Base-by-base conservation (phyloP, 2,888 invertebrate genomes). In the Geophilus truncorum region DNA sequence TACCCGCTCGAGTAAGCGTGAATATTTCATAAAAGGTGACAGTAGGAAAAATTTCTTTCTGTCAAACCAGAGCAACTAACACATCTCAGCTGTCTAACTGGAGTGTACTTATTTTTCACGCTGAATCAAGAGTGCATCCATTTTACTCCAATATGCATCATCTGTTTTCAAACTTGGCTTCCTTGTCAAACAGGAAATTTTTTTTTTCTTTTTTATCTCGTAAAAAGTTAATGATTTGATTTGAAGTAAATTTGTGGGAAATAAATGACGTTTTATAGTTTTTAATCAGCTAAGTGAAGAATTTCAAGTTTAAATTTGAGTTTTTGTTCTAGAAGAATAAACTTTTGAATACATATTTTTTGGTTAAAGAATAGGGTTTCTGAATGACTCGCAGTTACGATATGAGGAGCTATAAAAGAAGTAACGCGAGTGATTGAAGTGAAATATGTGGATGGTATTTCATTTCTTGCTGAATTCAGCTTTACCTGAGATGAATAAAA, bases 391-490 rank as follows among this genome's bases (percentile, higher is more conserved):
- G n/a, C 5, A 70, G 25, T 25, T 9, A 23, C 12, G n/a, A 25
- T 25, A 28, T 28, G 70, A 70, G 28, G 18, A 28, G 25, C 4
- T 28, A 28, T 70, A 70, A 70, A n/a, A 70, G 28, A 62, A 62
- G 23, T 62, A 62, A 62, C 23, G 23, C 25, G 23, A 62, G 62
- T 21, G 62, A 62, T 62, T 23, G 62, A 23, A 62, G 23, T 62
- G 62, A 62, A 62, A 62, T 62, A 62, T 62, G 57, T 62, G 62
- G 57, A 62, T 62, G 70, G 28, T 70, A 28, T 70, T 28, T 70
- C 70, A 70, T 70, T 70, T 70, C 25, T 70, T 70, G 70, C 70
- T 70, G 70, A 70, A 70, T 70, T 70, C 70, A 70, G 70, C 70
- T 70, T 15, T 28, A 70, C 70, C 70, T 70, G 70, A 70, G 70